These are phyloP conservation scores for Erpetoichthys calabaricus DNA, from an alignment of 2,797 vertebrate genomes.

Conservation along the genomic window DNA sequence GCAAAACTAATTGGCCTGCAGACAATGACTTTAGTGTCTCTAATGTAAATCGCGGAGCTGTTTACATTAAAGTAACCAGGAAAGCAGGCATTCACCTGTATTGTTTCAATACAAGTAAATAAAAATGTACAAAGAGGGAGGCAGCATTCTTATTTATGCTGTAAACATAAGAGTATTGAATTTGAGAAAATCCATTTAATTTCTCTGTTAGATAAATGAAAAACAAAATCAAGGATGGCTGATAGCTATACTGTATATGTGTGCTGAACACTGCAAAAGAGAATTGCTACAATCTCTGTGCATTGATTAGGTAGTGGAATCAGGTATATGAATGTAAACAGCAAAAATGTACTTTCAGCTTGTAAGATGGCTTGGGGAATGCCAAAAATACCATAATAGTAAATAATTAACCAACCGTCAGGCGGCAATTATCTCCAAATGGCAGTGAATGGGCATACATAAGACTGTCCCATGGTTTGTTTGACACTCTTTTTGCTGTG, in stretches of 20 bases:
- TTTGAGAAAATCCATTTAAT: too few species aligned
- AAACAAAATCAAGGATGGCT: too few species aligned
- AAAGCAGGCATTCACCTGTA: neutral
- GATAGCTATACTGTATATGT: too few species aligned
- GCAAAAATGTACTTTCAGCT: neutral
- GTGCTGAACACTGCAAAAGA: too few species aligned
- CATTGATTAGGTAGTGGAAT: too few species aligned
- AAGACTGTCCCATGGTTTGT: too few species aligned
- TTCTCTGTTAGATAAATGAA: too few species aligned
- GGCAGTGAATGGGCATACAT: too few species aligned
- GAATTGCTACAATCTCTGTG: too few species aligned
- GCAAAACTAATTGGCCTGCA: neutral
- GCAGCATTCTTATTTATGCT: neutral
- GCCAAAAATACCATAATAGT: neutral
- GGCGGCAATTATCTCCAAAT: neutral
- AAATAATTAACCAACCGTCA: neutral
- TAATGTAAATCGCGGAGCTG: neutral
- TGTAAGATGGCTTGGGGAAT: neutral
- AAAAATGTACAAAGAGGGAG: neutral
- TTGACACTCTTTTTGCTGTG: slow-evolving; percentile 20
- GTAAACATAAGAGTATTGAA: too few species aligned
- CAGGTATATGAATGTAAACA: neutral
- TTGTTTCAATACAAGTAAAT: neutral
- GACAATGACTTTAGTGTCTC: too few species aligned
- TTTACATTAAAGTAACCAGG: neutral